Percentiles rank a stretch among this genome's conserved stretches.
Conservation (phyloP, 2,113 vertebrate species). For the Scortum barcoo region DNA sequence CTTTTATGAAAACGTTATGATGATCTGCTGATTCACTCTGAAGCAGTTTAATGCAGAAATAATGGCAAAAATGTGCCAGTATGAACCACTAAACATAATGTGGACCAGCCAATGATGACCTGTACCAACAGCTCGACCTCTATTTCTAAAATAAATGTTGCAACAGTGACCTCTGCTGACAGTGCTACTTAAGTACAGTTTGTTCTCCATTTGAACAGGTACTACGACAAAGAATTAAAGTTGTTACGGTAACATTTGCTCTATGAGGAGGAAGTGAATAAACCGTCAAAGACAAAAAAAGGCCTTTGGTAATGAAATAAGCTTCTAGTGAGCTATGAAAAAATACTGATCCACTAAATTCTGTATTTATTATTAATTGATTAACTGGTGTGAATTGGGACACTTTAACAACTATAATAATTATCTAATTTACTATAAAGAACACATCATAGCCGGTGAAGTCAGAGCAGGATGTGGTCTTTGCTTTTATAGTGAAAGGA, state of each 20-base stretch:
- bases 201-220: neutral
- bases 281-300: neutral
- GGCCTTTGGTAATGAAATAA: too few relatives aligned
- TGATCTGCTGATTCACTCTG: neutral
- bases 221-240: neutral
- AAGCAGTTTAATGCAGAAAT: neutral
- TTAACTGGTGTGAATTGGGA: neutral
- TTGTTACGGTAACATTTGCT: neutral
- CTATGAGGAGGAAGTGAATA: neutral
- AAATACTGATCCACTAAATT: neutral
- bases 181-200: neutral
- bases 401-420: too few relatives aligned
- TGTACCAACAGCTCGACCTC: neutral
- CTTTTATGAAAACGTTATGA: neutral
- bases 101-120: neutral
- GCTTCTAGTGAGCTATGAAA: neutral
- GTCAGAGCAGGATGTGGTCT: neutral
- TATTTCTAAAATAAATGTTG: neutral
- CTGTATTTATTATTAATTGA: neutral
- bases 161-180: conserved; percentile 59
- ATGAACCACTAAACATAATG: neutral
- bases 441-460: too few relatives aligned
- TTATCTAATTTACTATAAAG: too few relatives aligned
- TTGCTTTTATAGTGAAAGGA: neutral
- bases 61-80: conserved; percentile 11